Evolutionary conservation across 2,797 vertebrate species (phyloP), one percentile per base, ranked within the genome.

Genomic region (Tarsius wallacei): DNA sequence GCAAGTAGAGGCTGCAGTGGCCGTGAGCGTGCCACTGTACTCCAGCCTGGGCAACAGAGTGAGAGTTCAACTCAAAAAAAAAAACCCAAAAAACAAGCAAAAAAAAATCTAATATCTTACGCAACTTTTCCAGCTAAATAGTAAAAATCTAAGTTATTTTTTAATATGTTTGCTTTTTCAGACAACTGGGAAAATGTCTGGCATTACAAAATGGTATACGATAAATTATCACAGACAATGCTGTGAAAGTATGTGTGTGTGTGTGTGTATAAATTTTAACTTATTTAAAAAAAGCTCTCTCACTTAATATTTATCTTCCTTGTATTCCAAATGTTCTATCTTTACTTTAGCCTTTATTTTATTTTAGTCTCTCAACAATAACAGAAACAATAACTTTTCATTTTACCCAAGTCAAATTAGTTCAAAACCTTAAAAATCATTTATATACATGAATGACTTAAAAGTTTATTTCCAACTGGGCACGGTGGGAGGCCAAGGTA

Each of bases 401-500:
- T 66, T 94, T 42, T 73, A 31, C 31, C 21, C 17, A 47, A 80
- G 24, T 36, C n/a, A 21, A 22, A 31, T 16, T 47, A n/a, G 64
- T 10, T 36, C 6, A 64, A 33, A 71, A 7, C 47, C 77, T 87
- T 26, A 74, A 36, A 22, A 7, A 71, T 22, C 51, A 36, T 57
- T 42, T 42, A 28, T 0, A 22, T 1, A 10, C 2, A 24, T 1
- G 0, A n/a, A 13, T 15, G 11, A 76, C 1, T 82, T 31, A 33
- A 0, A 51, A 88, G 59, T 61, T 13, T n/a, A 36, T 28, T 49
- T 21, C 61, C 17, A 36, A 14, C 42, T 42, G 42, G 42, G 42
- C 42, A 42, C 7, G 42, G 42, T 42, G 42, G 42, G 42, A 42
- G 42, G 42, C 42, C 42, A 42, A 42, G 42, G 42, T 42, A 6